Base-by-base conservation (phyloP, 2,113 vertebrate genomes). In the Mus musculus region DNA sequence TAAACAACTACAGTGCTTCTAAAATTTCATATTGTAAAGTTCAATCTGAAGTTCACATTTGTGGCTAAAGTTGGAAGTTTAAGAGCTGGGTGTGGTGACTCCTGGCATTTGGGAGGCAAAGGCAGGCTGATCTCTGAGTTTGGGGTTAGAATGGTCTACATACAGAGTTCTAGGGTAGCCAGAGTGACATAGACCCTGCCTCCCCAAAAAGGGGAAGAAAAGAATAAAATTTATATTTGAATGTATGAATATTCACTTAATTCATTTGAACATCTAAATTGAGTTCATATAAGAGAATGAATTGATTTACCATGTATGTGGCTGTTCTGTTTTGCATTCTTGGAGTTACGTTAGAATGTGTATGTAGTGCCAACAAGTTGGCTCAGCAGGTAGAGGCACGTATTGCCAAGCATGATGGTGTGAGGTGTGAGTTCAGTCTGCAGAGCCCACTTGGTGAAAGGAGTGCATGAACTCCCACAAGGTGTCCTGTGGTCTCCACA, bases 21-120 rank as follows among this genome's bases (percentile, higher is more conserved):
- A 24, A 92, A 92, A 90, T 78, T 91, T 89, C 77, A 81, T 86
- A 93, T 19, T 71, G 0, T 96, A 82, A 95, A 82, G 77, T 95
- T 94, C n/a, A 20, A 11, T 63, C 19, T 94, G 26, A 92, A 95
- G 36, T 91, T 92, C n/a, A 56, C 61, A 56, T 75, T 89, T 90
- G 33, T 67, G 28, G 39, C n/a, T 65, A 26, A 59, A 26, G 19
- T 39, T 65, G n/a, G 39, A 42, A 49, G 39, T 26, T 85, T 26
- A 85, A 61, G 24, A 63, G 26, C n/a, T 75, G 72, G n/a, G 20
- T 24, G 8, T 75, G 20, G 10, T 9, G 8, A 22, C n/a, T 75
- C 72, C n/a, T 42, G 20, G n/a, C n/a, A 42, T 22, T 42, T 24
- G n/a, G 72, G n/a, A 75, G n/a, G 20, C 72, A 75, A 20, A 42